Base-by-base conservation (phyloP, 2,113 vertebrate species). In the Puma concolor region DNA sequence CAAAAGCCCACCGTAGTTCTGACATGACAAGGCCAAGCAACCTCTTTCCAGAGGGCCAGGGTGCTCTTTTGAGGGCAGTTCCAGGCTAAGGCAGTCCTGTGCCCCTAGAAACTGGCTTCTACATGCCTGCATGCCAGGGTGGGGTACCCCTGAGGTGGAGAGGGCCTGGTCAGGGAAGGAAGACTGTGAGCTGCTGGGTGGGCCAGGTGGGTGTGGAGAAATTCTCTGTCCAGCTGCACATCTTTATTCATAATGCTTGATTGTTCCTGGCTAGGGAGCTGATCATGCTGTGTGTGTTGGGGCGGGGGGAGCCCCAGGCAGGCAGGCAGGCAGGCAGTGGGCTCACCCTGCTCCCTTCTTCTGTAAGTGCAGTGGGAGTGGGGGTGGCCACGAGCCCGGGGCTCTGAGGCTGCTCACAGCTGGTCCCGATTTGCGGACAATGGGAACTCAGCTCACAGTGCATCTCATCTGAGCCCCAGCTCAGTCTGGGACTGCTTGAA, bases 171-270 rank as follows among this genome's bases (percentile, higher is more conserved):
- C 0, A 0, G 89, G 50, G 52, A 60, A 95, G 79, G 67, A 88
- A 88, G 67, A 44, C 92, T 89, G 57, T 57, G 79, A 94, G 72
- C 27, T 94, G 74, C 72, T 7, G 79, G 92, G 95, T 96, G 92
- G 96, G 89, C 96, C 93, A 98, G 97, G 98, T 98, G 97, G 96
- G 86, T 97, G 95, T 97, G 94, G 96, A 98, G 83, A 90, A 96
- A 97, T 97, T 97, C 93, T 97, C 89, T 91, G 97, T 97, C 96
- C 97, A 98, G 98, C 97, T 98, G 97, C 97, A 95, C 95, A 98
- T 98, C 98, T 98, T 98, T 98, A 97, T 98, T 97, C 98, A 97
- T 98, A 97, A 95, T 96, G 96, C 95, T 98, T 96, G 97, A 98
- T 96, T 98, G 89, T 97, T 97, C 95, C 97, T 98, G 97, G 97